Conservation (phyloP, 2,113 vertebrate genomes). For the Apaloderma vittatum region DNA sequence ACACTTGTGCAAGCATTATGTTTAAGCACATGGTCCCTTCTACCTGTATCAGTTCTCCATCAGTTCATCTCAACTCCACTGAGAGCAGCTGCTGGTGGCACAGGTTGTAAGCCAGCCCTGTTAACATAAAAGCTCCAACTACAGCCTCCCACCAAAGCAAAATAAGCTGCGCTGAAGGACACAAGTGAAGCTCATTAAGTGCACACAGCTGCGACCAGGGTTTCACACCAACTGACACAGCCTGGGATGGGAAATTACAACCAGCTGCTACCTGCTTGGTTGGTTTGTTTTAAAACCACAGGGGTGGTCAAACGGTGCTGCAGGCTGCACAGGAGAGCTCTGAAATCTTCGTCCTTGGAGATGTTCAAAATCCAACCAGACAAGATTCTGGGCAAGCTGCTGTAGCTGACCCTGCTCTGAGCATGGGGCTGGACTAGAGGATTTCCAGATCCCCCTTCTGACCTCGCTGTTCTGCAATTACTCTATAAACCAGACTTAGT, state of each 20-base stretch:
- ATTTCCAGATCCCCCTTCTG: background rate
- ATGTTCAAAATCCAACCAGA: background rate
- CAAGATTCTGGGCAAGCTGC: background rate
- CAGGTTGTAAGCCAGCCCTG: background rate
- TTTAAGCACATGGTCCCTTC: rapidly evolving
- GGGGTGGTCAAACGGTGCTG: background rate
- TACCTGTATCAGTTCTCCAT: background rate
- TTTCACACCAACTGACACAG: background rate
- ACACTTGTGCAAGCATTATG: rapidly evolving
- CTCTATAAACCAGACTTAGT: background rate
- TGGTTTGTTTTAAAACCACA: background rate
- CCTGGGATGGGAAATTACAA: background rate
- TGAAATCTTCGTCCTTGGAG: background rate
- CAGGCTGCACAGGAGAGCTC: background rate
- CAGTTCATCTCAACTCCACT: background rate
- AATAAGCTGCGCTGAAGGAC: rapidly evolving
- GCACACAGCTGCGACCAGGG: background rate
- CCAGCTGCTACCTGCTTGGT: background rate
- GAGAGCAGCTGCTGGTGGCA: background rate
- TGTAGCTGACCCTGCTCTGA: background rate
- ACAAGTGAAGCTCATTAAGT: background rate
- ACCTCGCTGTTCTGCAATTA: background rate
- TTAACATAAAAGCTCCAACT: background rate
- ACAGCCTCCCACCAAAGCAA: background rate
- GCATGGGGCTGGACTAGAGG: background rate